Conservation (phyloP, 2,888 invertebrate species). For the Athripsodes cinereus region DNA sequence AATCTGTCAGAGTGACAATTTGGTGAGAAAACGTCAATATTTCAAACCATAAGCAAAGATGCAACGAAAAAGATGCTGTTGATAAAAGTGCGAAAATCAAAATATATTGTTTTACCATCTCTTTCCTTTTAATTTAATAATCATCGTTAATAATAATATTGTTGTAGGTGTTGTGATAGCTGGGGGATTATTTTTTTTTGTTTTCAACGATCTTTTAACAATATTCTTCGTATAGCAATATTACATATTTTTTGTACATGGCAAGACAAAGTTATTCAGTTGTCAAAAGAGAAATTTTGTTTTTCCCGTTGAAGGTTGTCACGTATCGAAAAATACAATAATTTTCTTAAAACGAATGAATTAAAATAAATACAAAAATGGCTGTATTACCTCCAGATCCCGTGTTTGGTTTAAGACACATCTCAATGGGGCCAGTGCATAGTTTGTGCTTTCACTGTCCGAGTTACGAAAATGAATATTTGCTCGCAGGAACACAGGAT, state of each 20-base stretch:
- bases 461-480: constrained; percentile 52
- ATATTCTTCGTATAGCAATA: neutral
- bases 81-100: no score
- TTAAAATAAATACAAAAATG: constrained; percentile 39
- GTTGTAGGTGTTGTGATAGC: no score
- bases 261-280: constrained; percentile 1
- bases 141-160: no score
- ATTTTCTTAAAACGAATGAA: constrained; percentile 6
- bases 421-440: constrained; percentile 66
- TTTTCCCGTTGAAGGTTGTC: constrained; percentile 6
- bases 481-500: constrained; percentile 68
- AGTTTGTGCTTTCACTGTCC: constrained; percentile 63
- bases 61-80: no score
- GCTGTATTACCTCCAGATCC: constrained; percentile 74
- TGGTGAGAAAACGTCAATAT: no score
- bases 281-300: constrained; percentile 13
- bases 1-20: no score
- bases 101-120: no score
- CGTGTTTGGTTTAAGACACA: constrained; percentile 62
- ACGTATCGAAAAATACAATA: constrained; percentile 5
- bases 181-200: neutral
- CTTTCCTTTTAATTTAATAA: no score
- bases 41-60: no score
- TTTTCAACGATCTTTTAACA: neutral
- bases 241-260: neutral